Evolutionary conservation across 2,797 vertebrate species (phyloP), one percentile per base, ranked within the genome.

Genomic region (Melanotaenia boesemani): DNA sequence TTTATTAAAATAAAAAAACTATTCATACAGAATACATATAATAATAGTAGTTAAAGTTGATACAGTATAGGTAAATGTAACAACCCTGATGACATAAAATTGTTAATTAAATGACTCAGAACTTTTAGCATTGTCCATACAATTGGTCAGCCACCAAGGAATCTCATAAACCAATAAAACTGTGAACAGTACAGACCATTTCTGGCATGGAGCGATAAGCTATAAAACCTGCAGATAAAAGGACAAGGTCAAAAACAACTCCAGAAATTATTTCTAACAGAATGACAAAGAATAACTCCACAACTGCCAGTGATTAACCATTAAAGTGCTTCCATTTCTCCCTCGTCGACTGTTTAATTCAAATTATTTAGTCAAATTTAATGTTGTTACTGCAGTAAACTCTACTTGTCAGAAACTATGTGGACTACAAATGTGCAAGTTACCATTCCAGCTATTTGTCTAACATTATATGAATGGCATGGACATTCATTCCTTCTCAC

Each of bases 101-200:
- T 52, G 37, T 48, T 63, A 15, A 36, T 2, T 26, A 44, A 63
- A 37, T 41, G 57, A 64, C 54, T 79, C 69, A 32, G 72, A 55
- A n/a, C 6, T 30, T n/a, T 32, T 28, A 9, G 28, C 16, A 24
- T 63, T 63, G 72, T 74, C 26, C 44, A 39, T 58, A 37, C 32
- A 85, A 80, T 72, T 76, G 67, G 26, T 67, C 28, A 18, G 57
- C 39, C 75, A 82, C 73, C 79, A 78, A 82, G 36, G 52, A 77
- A 80, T 73, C 20, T 61, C 22, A 73, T 65, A 65, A 63, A 67
- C 32, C 56, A 84, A 83, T 82, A 72, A 61, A 41, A 18, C 54
- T 54, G 59, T 54, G 34, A 80, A 87, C 61, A 67, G 67, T 62
- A 28, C 37, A 54, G 46, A 41, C 61, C 6, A 39, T 46, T 74